A percentile compares a stretch with the other conserved stretches of the same genome.
Evolutionary conservation across 1,140 invertebrate species (phyloP).

Genomic region (Hetaerina americana): DNA sequence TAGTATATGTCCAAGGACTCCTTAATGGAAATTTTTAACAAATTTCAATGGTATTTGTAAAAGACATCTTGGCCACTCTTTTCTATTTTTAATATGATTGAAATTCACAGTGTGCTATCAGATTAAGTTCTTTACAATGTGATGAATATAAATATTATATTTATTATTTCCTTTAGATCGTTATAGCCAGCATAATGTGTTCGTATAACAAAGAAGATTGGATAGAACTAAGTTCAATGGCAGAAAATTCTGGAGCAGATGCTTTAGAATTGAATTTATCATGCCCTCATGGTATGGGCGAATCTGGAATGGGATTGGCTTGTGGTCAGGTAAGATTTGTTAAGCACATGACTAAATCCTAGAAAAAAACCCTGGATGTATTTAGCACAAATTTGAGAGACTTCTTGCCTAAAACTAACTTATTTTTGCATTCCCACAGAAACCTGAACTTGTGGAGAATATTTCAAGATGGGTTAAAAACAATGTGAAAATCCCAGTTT

Average conservation of each 20-base stretch:
- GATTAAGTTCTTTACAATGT: neutral
- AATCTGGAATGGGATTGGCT: constrained; percentile 93
- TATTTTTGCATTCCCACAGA: constrained; percentile 34
- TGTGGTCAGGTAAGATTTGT: constrained; percentile 72
- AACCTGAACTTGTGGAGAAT: constrained; percentile 70
- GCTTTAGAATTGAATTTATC: constrained; percentile 92
- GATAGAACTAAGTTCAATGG: constrained; percentile 61
- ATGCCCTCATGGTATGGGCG: constrained; percentile 97
- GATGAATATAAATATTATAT: neutral
- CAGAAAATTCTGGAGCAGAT: constrained; percentile 79
- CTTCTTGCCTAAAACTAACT: constrained; percentile 10
- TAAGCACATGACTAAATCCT: neutral
- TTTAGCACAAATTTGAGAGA: constrained; percentile 4
- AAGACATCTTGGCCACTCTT: too few relatives aligned
- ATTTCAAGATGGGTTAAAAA: constrained; percentile 83
- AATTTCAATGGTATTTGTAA: too few relatives aligned
- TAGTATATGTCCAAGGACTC: too few relatives aligned
- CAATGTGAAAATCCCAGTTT: constrained; percentile 88
- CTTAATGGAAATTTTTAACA: too few relatives aligned
- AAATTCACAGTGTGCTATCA: neutral
- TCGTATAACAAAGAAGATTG: constrained; percentile 79
- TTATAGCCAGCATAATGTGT: constrained; percentile 98
- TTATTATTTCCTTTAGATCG: constrained; percentile 41
- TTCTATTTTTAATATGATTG: neutral
- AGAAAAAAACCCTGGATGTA: neutral